Evolutionary conservation across 2,113 vertebrate genomes (phyloP).

Genomic region (Onychorhynchus coronatus): DNA sequence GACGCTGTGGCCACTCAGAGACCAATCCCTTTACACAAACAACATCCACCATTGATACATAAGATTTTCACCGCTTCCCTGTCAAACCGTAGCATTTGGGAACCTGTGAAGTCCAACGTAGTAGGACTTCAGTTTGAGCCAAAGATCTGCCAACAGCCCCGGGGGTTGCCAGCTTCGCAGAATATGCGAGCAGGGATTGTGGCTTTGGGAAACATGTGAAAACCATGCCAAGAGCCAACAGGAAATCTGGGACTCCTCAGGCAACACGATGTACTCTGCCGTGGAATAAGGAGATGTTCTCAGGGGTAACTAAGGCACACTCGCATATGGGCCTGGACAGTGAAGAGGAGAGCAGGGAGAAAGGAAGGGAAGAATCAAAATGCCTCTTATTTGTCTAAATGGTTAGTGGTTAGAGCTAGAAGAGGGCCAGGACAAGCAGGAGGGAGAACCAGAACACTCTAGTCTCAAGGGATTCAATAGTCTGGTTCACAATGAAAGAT

Average conservation of each 20-base stretch:
- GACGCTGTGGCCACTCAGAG: background rate
- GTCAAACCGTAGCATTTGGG: background rate
- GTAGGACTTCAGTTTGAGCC: background rate
- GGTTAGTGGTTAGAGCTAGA: background rate
- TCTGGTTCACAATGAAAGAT: background rate
- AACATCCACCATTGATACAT: background rate
- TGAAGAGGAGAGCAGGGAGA: background rate
- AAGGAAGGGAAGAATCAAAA: background rate
- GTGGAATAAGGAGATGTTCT: background rate
- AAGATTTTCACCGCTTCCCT: slow-evolving; percentile 6
- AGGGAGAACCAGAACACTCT: background rate
- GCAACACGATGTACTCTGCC: background rate
- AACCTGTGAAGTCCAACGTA: background rate
- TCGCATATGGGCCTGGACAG: background rate
- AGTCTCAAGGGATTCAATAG: background rate
- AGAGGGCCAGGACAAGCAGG: background rate
- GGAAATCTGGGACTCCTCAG: slow-evolving; percentile 45
- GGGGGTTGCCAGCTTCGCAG: slow-evolving; percentile 12
- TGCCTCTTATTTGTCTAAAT: background rate
- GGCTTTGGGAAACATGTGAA: background rate
- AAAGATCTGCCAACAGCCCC: slow-evolving; percentile 41
- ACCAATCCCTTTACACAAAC: background rate
- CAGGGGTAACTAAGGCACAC: background rate
- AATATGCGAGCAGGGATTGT: background rate
- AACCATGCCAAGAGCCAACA: background rate